Evolutionary conservation across 2,888 invertebrate species (phyloP).

Genomic region (Chalcis sispes): DNA sequence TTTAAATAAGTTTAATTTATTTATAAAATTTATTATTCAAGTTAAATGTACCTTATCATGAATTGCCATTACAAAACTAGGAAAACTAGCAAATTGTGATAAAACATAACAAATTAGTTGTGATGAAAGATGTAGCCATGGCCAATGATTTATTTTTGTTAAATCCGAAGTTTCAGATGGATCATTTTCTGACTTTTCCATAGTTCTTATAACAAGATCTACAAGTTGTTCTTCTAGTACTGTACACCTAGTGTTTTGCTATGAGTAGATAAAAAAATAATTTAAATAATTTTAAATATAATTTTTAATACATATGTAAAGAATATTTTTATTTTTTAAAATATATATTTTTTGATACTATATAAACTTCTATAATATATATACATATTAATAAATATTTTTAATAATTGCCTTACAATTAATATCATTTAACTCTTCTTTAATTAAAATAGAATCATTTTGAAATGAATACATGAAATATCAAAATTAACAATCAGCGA

Average conservation of each 20-base stretch:
- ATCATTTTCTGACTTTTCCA: constrained; percentile 91
- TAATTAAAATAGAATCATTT: background rate
- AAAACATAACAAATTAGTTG: constrained; percentile 96
- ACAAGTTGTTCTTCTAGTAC: constrained; percentile 95
- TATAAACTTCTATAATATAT: background rate
- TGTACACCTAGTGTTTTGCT: constrained; percentile 90
- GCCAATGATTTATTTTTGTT: constrained; percentile 83
- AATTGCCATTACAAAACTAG: constrained; percentile 92
- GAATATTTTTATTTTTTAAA: too few species aligned
- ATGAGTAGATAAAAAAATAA: constrained; percentile 54
- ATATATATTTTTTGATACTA: background rate
- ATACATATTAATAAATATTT: background rate
- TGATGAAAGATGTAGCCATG: constrained; percentile 95
- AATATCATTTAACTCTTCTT: constrained; percentile 3
- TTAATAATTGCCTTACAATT: background rate
- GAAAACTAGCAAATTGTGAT: constrained; percentile 95
- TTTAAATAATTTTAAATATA: constrained; percentile 26
- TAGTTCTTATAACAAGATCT: constrained; percentile 91
- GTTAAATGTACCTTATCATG: constrained; percentile 83
- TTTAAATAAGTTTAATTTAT: constrained; percentile 1
- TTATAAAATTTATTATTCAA: constrained; percentile 16
- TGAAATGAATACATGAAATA: background rate
- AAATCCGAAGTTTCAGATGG: constrained; percentile 80
- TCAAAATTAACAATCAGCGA: background rate
- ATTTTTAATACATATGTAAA: constrained; percentile 4